Evolutionary conservation across 1,140 invertebrate genomes (phyloP).

Genomic region (Adoxophyes honmai): DNA sequence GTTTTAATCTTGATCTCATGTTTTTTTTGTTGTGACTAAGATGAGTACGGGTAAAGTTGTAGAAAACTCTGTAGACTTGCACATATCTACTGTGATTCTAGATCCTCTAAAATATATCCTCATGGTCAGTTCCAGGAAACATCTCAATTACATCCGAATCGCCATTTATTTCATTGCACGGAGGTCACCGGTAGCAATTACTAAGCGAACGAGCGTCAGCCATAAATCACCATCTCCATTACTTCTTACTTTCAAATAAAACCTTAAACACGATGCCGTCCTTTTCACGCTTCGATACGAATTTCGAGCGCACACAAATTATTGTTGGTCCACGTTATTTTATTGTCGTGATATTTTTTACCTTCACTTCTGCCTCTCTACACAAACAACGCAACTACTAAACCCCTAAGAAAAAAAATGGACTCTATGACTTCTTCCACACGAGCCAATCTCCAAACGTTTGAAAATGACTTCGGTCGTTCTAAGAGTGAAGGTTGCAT

Average conservation of each 20-base stretch:
- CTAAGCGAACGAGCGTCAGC: constrained; percentile 41
- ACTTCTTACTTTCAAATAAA: constrained; percentile 54
- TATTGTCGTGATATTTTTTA: constrained; percentile 64
- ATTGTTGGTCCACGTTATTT: constrained; percentile 63
- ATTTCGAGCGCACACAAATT: constrained; percentile 66
- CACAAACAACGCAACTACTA: no score
- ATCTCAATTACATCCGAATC: constrained; percentile 32
- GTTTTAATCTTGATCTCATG: no score
- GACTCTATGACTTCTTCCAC: no score
- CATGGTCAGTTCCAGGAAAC: no score
- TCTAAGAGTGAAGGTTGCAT: neutral
- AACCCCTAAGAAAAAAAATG: no score
- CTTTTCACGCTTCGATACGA: constrained; percentile 50
- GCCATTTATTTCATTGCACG: constrained; percentile 52
- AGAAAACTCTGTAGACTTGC: no score
- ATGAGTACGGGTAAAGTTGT: no score
- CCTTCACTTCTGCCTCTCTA: constrained; percentile 20
- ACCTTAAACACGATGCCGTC: constrained; percentile 32
- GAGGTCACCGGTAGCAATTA: constrained; percentile 36
- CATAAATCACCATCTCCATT: constrained; percentile 63
- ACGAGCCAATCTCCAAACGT: no score
- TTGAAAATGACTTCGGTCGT: no score
- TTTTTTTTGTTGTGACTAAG: no score
- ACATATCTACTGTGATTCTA: no score
- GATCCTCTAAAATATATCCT: no score